Conservation (phyloP, 1,140 invertebrate genomes). For the Drosophila sucinea region DNA sequence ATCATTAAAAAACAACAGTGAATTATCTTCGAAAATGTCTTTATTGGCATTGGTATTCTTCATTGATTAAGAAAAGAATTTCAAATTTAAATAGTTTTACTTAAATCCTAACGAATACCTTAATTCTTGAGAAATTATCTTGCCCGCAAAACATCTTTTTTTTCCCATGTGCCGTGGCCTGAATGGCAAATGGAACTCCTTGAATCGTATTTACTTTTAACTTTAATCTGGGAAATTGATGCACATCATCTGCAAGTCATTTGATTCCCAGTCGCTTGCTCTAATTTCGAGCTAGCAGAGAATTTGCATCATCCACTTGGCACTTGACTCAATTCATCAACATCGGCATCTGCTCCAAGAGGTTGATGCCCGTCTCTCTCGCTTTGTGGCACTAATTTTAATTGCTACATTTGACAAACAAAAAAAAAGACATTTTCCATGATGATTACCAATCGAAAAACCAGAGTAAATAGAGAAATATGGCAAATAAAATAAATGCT, state of each 20-base stretch:
- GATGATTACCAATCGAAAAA: constrained; percentile 71
- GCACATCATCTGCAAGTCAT: constrained; percentile 12
- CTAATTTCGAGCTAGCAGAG: constrained; percentile 18
- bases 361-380: constrained; percentile 72
- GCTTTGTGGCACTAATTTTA: constrained; percentile 61
- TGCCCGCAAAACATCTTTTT: background rate
- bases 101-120: too few relatives aligned
- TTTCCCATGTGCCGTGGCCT: background rate
- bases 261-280: constrained; percentile 25
- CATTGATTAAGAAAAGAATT: too few relatives aligned
- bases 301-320: constrained; percentile 38
- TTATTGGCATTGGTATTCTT: too few relatives aligned
- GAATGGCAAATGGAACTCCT: background rate
- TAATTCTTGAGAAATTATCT: too few relatives aligned
- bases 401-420: constrained; percentile 73
- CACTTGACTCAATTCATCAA: constrained; percentile 39
- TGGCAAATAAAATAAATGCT: constrained; percentile 81
- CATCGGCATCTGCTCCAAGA: constrained; percentile 18
- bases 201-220: background rate
- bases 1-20: too few relatives aligned
- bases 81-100: too few relatives aligned
- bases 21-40: too few relatives aligned
- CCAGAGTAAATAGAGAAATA: constrained; percentile 67
- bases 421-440: constrained; percentile 45
- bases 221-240: background rate